phyloP scores from a whole-genome alignment of 2,113 vertebrate genomes.

The Rutilus rutilus region DNA sequence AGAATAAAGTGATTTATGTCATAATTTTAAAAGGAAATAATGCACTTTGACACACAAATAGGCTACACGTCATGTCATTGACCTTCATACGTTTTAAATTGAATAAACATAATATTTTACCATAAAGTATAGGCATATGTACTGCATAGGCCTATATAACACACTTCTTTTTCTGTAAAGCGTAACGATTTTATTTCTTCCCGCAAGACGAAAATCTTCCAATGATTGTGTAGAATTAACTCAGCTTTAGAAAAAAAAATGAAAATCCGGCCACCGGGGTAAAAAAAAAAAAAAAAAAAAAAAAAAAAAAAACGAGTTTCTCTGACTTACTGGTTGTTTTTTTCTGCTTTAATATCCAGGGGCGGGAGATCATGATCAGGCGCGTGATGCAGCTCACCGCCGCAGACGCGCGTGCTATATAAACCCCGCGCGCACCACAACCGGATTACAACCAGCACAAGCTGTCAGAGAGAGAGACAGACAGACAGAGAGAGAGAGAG shows the following conservation, averaged over 20 bases:
- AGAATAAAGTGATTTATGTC: too few species aligned
- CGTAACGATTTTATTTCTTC: background rate
- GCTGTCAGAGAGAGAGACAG: conserved; percentile 20
- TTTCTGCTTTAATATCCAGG: conserved; percentile 51
- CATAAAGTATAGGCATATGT: background rate
- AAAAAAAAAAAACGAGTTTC: conserved; percentile 32
- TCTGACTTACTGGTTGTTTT: conserved; percentile 41
- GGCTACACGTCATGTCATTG: too few species aligned
- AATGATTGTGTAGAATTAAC: conserved; percentile 43
- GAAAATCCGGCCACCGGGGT: conserved; percentile 41
- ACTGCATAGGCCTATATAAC: background rate
- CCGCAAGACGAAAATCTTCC: background rate
- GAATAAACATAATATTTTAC: background rate
- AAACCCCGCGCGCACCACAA: conserved; percentile 67
- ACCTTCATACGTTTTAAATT: background rate
- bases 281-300: conserved; percentile 15
- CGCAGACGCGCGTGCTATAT: conserved; percentile 72
- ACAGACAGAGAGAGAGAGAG: background rate
- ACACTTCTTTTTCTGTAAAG: background rate
- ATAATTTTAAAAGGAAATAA: too few species aligned
- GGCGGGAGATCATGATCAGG: conserved; percentile 56
- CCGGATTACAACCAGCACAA: conserved; percentile 57
- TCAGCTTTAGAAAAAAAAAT: conserved; percentile 64
- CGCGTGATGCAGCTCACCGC: conserved; percentile 72
- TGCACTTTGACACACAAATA: too few species aligned